Evolutionary conservation across 2,888 invertebrate genomes (phyloP), one percentile per base, ranked within the genome.

Genomic region (Priapulus caudatus): DNA sequence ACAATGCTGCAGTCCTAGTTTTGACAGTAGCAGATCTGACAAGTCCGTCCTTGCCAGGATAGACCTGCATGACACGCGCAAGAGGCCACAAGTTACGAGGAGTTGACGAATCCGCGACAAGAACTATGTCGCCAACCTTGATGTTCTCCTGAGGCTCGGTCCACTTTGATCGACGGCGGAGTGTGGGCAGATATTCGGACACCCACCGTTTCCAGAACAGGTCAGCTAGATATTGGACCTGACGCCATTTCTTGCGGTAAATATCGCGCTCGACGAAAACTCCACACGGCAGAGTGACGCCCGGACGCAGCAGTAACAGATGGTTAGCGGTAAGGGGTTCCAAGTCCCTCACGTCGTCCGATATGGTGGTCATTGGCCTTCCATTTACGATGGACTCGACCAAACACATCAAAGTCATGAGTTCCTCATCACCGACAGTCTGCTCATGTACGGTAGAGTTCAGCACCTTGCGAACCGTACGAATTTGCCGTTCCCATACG

Each of bases 91-190:
- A n/a, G 4, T 15, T 10, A 10, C 46, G 10, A 15, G 49, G 49
- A n/a, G 19, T 15, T 18, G 15, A 4, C 5, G 15, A 18, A 46
- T 49, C 46, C 4, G 20, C n/a, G 4, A 49, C 5, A 4, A 49
- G 16, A 10, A 49, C 49, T 5, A 49, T 18, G 20, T 49, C 49
- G 5, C 50, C 50, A 5, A 20, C 15, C 16, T 10, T 20, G 4
- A 50, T n/a, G 21, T 50, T 50, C 48, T n/a, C n/a, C n/a, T n/a
- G n/a, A 15, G 3, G 4, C 45, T 18, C 19, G 3, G 18, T 15
- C 65, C 65, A 65, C 50, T 65, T 64, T 1, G 54, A 45, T 15
- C 64, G 45, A 33, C 63, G 61, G 43, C 65, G 65, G 1, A 67
- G 56, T 4, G 58, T 48, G 4, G 52, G 47, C 2, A 66, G 43